Evolutionary conservation across 2,113 vertebrate species (phyloP), one percentile per base, ranked within the genome.

Genomic region (Columba livia): DNA sequence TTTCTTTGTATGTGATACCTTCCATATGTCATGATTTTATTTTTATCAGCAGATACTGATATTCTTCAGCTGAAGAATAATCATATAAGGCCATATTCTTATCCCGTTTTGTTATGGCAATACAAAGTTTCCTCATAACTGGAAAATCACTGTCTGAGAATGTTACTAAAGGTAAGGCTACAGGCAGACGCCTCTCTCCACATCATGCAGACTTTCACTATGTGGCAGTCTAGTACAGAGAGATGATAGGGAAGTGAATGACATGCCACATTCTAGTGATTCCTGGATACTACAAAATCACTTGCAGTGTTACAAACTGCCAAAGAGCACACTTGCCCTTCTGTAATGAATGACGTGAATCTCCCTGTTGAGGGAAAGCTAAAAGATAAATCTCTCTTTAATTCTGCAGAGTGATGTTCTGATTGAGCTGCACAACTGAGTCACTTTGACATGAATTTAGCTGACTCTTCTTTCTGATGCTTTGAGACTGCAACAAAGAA

Each of bases 391-490:
- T 29, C 23, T 85, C 71, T 64, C 28, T 79, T 57, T 51, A 86
- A 66, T 60, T 89, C 57, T 72, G 48, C 64, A 84, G 64, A 86
- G 56, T 5, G 2, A 64, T 65, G 24, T 28, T 75, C 75, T 2
- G 15, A 65, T 60, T 86, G 48, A 71, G 60, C 71, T 88, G 44
- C 67, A 28, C 26, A 87, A 54, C 79, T 86, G 82, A 93, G 48
- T 74, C 88, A 42, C 32, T 93, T 78, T 95, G 90, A 95, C 88
- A 67, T 58, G 20, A 90, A 92, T 94, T 93, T 93, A 91, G 56
- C 56, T 90, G 53, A 77, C 34, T 75, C 23, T 84, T 88, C 40
- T 56, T 90, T 64, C 79, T 90, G 93, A 86, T 92, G 82, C 57
- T 78, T 90, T 75, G 34, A 88, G 82, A 92, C 73, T 65, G n/a